These are phyloP conservation scores for Apis florea DNA, from an alignment of 1,140 invertebrate genomes.

Conservation along the genomic window DNA sequence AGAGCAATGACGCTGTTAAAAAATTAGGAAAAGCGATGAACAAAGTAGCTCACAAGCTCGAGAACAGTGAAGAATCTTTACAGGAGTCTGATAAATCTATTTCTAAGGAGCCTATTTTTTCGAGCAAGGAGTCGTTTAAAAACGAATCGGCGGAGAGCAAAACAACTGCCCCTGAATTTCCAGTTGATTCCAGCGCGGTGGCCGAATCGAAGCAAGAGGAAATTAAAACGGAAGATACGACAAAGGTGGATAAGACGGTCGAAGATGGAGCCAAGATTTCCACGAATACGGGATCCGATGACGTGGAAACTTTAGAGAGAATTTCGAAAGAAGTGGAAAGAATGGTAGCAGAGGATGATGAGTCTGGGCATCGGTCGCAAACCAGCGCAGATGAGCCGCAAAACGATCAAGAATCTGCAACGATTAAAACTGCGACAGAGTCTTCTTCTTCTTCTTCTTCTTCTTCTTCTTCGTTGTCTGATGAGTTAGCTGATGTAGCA, in stretches of 20 bases:
- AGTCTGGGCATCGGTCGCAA: background rate
- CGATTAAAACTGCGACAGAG: background rate
- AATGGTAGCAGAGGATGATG: slow-evolving; percentile 59
- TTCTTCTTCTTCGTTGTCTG: too few relatives aligned
- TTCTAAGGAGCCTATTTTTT: slow-evolving; percentile 9
- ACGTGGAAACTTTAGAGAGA: slow-evolving; percentile 73
- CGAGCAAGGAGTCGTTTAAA: background rate
- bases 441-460: too few relatives aligned
- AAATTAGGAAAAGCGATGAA: slow-evolving; percentile 28
- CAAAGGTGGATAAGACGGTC: background rate
- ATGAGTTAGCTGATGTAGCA: too few relatives aligned
- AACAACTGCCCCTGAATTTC: background rate
- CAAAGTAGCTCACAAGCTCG: slow-evolving; percentile 18
- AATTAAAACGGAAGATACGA: background rate
- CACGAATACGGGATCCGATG: slow-evolving; percentile 38
- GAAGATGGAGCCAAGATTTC: background rate
- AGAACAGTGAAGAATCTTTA: background rate
- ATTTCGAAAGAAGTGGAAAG: slow-evolving; percentile 72
- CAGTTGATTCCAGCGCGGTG: background rate
- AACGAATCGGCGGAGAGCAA: background rate
- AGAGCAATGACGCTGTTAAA: slow-evolving; percentile 49
- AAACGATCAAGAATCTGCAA: background rate
- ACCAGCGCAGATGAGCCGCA: background rate
- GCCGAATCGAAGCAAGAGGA: slow-evolving; percentile 2
- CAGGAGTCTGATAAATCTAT: background rate